Evolutionary conservation across 2,113 vertebrate genomes (phyloP), one percentile per base, ranked within the genome.

Genomic region (Mesocricetus auratus): DNA sequence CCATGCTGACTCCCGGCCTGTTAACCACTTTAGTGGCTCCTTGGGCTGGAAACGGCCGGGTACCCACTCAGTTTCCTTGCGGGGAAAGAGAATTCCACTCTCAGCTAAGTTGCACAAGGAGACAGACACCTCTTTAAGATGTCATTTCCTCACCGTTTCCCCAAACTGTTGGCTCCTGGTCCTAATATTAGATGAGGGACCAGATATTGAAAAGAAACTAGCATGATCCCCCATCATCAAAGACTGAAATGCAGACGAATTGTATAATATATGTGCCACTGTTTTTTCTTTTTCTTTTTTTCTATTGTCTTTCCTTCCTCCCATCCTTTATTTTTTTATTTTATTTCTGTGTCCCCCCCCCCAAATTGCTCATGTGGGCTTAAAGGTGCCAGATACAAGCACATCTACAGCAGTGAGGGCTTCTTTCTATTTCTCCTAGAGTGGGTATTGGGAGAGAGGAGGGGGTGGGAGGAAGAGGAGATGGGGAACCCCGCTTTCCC

Each of bases 401-500:
- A 42, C 10, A 45, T 4, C 73, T 12, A 12, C 73, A 74, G 68
- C 68, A 69, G 10, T 11, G 42, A 45, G 73, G 11, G 22, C 73
- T 45, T 75, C n/a, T 45, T 75, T 75, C 24, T 75, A 42, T 24
- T 42, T 12, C 73, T 13, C 22, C 73, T 15, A 45, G 7, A 74
- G 73, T 11, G 5, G 31, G 75, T 78, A 17, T 9, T 5, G 2
- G 62, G 29, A 50, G 31, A 10, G 5, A 12, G 1, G 36, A 22
- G 29, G n/a, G 0, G 17, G 31, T 2, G 0, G 8, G 47, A 1
- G 6, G 31, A 33, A 47, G 64, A 66, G 22, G n/a, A 50, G 42
- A 36, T 22, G 5, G 45, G 7, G 21, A 21, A 33, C 68, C 36
- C 16, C 21, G 5, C 16, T 68, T 17, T 42, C 21, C 45, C 53